Evolutionary conservation across 1,140 invertebrate species (phyloP), one percentile per base, ranked within the genome.

Genomic region (Zaprionus tsacasi): DNA sequence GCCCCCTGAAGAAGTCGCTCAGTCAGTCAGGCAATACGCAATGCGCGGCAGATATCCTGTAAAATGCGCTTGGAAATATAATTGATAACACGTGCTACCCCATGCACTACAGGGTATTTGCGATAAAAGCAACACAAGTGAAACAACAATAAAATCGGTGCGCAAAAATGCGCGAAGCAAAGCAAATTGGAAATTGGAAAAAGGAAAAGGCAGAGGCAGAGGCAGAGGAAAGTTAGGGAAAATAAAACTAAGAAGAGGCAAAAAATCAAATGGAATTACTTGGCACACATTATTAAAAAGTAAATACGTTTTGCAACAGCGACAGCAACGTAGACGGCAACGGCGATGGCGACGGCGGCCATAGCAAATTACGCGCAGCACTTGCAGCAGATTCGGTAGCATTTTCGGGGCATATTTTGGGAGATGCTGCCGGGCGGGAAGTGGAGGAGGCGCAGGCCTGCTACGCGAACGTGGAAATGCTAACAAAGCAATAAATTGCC

Each of bases 401-500:
- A 70, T 76, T 70, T 76, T 66, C 21, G 76, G 50, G 50, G 13
- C 67, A 78, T 76, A 78, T 78, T 78, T 76, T 70, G 52, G 48
- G 40, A 58, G 30, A 76, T 15, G n/a, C 15, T 10, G 2, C 7
- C 66, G 35, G 59, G 57, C 27, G 35, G 25, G 10, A 4, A 3
- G 15, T 12, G 1, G 4, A 5, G n/a, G 11, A n/a, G 48, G 13
- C 38, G 33, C 40, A 7, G 4, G 45, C 6, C 45, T 50, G 17
- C 45, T 50, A 50, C 27, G 36, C 64, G 73, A 54, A 71, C 72
- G 72, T 78, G 69, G 73, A 76, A 76, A 79, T 79, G 77, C 77
- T 79, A 79, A 79, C 77, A 79, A 79, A 79, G 77, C 77, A 79
- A 79, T 79, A 79, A 79, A 79, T 79, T 79, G 77, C 77, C 77